Percentiles rank a stretch among this genome's conserved stretches.
These are phyloP conservation scores for Pyrocephalus nanus DNA, from an alignment of 2,797 vertebrate species.

Conservation along the genomic window DNA sequence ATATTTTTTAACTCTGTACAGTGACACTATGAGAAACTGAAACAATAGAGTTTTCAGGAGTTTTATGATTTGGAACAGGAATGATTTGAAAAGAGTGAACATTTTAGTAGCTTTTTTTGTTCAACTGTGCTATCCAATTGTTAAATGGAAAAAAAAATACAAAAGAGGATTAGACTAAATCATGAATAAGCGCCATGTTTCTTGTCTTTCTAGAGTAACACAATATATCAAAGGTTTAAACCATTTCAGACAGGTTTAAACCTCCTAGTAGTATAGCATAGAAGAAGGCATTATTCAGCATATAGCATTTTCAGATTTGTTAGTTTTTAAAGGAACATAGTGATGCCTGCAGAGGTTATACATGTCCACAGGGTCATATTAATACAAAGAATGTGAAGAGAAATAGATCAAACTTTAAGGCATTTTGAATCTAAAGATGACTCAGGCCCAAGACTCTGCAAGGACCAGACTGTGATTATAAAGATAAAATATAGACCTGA, in stretches of 20 bases:
- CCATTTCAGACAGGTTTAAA: conserved; percentile 17
- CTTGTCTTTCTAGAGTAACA: background rate
- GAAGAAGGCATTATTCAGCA: conserved; percentile 20
- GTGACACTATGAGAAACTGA: background rate
- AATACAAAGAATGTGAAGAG: background rate
- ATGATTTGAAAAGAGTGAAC: conserved; percentile 45
- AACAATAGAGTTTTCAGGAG: conserved; percentile 42
- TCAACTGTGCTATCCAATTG: background rate
- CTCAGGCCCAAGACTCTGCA: background rate
- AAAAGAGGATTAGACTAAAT: conserved; percentile 28
- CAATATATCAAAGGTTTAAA: conserved; percentile 16
- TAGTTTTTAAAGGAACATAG: background rate
- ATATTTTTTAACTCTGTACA: background rate
- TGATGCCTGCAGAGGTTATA: background rate
- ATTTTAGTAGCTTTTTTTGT: background rate
- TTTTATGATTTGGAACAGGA: conserved; percentile 40
- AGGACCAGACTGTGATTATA: background rate
- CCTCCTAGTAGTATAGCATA: background rate
- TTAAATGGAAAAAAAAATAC: background rate
- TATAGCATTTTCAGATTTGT: background rate
- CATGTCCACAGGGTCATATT: background rate
- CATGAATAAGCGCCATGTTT: conserved; percentile 4
- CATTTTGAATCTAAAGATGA: background rate
- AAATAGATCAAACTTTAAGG: background rate
- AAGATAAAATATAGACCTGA: background rate